Evolutionary conservation across 2,888 invertebrate species (phyloP), one percentile per base, ranked within the genome.

Genomic region (Lamellibrachia columna): DNA sequence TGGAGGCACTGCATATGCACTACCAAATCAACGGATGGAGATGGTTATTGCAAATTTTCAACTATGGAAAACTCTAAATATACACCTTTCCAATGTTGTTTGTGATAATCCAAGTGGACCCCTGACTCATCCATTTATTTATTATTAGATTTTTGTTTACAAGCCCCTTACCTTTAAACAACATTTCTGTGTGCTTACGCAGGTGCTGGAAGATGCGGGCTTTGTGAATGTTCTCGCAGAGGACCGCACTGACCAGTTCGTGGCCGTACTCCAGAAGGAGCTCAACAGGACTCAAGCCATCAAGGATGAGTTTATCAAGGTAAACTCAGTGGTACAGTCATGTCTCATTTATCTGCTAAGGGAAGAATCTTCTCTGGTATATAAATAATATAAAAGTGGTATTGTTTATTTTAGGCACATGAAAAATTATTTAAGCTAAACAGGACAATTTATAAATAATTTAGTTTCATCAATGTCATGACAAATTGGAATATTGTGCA

Each of bases 241-340:
- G 93, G 97, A 97, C 95, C 96, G 96, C 93, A 97, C 97, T 2
- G 95, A 96, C 40, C 95, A 96, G 93, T 97, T 97, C 95, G 95
- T 97, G 90, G 96, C 96, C 90, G 96, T 97, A 92, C 95, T 97
- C 28, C 94, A 96, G 22, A 96, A 95, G 90, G 97, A 97, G 95
- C 94, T 97, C 28, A 94, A 95, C 8, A 95, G 95, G 92, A 96
- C 97, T 58, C 95, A 96, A 90, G 94, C 95, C 52, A 96, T 96
- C 91, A 97, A 96, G 94, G 96, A 96, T 9, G 97, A 96, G 90
- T 97, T 97, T 94, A 94, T 97, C 75, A 92, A 95, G 94, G 96
- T 96, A 94, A 93, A 40, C 40, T 40, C 40, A 40, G 40, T 40
- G 15, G 15, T 90, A 3, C 8, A 8, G 40, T 52, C 15, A 40